These are phyloP conservation scores for Apodemia mormo DNA, from an alignment of 2,888 invertebrate species.

Conservation along the genomic window DNA sequence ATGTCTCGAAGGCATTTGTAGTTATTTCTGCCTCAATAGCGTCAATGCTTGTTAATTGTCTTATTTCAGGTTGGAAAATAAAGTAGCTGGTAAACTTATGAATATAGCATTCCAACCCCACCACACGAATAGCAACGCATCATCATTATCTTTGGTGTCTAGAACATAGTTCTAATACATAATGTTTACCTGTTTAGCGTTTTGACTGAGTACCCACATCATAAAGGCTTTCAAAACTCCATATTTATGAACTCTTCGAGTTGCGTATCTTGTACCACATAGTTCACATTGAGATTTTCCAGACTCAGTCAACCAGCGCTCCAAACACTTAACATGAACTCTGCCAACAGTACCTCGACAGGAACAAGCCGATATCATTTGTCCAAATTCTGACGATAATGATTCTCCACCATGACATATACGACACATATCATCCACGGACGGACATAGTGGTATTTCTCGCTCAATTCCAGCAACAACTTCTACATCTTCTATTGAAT, in stretches of 20 bases:
- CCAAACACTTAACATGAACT: conserved; percentile 87
- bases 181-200: conserved; percentile 67
- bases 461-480: conserved; percentile 43
- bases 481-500: conserved; percentile 35
- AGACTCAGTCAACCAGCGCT: conserved; percentile 88
- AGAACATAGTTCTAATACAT: background rate
- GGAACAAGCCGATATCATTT: conserved; percentile 68
- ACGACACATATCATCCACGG: conserved; percentile 69
- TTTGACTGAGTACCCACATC: conserved; percentile 82
- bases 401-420: conserved; percentile 72
- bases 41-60: no score
- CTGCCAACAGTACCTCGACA: conserved; percentile 86
- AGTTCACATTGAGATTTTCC: conserved; percentile 87
- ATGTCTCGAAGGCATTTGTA: no score
- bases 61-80: no score
- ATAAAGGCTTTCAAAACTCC: conserved; percentile 78
- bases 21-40: no score
- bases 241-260: conserved; percentile 83
- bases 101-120: no score
- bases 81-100: no score
- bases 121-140: no score
- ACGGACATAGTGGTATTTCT: conserved; percentile 55
- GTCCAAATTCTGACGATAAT: conserved; percentile 56
- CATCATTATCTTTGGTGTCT: no score
- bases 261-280: conserved; percentile 85